Conservation (phyloP, 1,140 invertebrate species). For the Stegodyphus mimosarum region DNA sequence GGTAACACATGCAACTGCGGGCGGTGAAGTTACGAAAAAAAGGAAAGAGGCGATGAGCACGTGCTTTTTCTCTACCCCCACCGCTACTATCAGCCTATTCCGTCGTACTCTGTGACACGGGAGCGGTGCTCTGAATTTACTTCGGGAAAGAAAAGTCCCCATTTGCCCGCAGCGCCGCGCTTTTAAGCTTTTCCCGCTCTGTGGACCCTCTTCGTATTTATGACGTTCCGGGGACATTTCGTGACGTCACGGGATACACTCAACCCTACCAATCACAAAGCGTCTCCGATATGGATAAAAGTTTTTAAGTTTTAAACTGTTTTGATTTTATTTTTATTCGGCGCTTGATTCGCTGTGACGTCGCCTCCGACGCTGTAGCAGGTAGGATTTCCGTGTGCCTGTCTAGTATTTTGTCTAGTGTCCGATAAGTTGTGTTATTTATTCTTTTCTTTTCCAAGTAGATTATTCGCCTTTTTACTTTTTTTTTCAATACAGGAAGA, state of each 20-base stretch:
- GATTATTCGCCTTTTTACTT: not conserved
- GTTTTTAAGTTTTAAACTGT: constrained; percentile 28
- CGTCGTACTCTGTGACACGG: constrained; percentile 48
- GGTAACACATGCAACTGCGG: not conserved
- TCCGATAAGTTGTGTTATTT: not conserved
- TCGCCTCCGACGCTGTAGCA: constrained; percentile 7
- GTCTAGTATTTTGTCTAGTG: constrained; percentile 14
- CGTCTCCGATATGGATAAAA: constrained; percentile 36
- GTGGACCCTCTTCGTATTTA: constrained; percentile 30
- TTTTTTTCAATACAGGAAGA: not conserved
- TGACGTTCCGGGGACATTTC: constrained; percentile 46
- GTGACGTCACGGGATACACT: constrained; percentile 51
- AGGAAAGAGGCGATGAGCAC: not conserved
- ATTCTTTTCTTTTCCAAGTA: not conserved
- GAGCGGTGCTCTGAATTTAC: constrained; percentile 35
- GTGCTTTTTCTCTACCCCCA: constrained; percentile 8
- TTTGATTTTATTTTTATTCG: constrained; percentile 10
- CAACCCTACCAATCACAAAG: constrained; percentile 29
- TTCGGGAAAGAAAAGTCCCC: constrained; percentile 41
- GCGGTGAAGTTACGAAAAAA: not conserved
- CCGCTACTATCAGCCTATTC: not conserved
- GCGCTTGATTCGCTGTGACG: not conserved
- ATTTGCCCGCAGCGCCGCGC: constrained; percentile 45
- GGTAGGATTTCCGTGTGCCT: constrained; percentile 17
- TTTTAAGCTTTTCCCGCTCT: constrained; percentile 56